phyloP scores from a whole-genome alignment of 2,888 invertebrate species.

The Toxonevra muliebris region DNA sequence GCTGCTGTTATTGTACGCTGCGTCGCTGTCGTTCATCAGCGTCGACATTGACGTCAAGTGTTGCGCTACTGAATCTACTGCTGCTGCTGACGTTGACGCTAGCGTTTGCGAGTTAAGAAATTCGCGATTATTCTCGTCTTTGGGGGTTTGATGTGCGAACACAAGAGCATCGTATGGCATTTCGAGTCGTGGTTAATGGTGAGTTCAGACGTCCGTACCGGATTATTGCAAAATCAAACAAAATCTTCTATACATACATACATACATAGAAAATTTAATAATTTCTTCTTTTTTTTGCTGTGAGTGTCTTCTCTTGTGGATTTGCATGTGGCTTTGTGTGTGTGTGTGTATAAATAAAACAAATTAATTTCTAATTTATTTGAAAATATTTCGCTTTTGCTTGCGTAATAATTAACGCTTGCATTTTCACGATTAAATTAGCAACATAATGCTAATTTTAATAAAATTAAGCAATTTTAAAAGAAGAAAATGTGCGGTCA shows the following conservation, averaged over 20 bases:
- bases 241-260: too few relatives aligned
- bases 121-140: conserved; percentile 38
- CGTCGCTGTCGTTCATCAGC: conserved; percentile 28
- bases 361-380: neutral
- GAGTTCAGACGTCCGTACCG: conserved; percentile 55
- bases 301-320: conserved; percentile 7
- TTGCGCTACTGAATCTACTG: neutral
- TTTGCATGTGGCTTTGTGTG: conserved; percentile 1
- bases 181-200: conserved; percentile 63
- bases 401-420: neutral
- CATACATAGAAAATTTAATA: conserved; percentile 3
- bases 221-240: conserved; percentile 32
- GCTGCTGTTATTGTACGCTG: conserved; percentile 18
- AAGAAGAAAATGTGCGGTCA: neutral
- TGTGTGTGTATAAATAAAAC: neutral
- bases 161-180: conserved; percentile 59
- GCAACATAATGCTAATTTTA: neutral
- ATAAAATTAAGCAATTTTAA: neutral
- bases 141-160: conserved; percentile 50
- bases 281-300: neutral
- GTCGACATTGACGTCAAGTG: conserved; percentile 16
- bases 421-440: conserved; percentile 1
- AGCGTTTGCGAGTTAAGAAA: conserved; percentile 16
- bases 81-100: conserved; percentile 2
- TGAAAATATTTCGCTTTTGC: too few relatives aligned